A percentile compares a stretch with the other conserved stretches of the same genome.
phyloP scores from a whole-genome alignment of 2,113 vertebrate genomes.

The Cathartes aura region DNA sequence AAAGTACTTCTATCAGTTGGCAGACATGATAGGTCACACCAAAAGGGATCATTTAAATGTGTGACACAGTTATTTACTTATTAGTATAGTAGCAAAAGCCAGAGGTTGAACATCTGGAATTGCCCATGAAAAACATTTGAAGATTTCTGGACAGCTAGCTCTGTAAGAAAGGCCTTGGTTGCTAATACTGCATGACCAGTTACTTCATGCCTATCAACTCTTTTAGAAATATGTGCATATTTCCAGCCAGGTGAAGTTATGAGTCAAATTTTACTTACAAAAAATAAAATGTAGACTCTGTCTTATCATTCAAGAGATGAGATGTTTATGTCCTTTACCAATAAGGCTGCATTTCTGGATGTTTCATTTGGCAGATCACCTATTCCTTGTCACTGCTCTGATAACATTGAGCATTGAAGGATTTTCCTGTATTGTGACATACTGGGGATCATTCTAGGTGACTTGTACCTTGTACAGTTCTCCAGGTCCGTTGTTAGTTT shows the following conservation, averaged over 20 bases:
- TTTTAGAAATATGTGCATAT: background rate
- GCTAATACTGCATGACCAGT: background rate
- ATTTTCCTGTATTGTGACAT: background rate
- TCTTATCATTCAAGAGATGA: background rate
- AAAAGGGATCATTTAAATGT: background rate
- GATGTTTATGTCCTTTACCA: background rate
- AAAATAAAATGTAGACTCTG: background rate
- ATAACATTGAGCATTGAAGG: background rate
- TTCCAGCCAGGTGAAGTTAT: background rate
- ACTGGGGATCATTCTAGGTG: background rate
- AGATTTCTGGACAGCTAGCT: background rate
- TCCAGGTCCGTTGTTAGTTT: background rate
- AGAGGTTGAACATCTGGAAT: background rate
- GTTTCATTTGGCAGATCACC: background rate
- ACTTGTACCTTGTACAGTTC: background rate
- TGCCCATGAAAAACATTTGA: background rate
- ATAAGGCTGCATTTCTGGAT: background rate
- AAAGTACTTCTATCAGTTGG: background rate
- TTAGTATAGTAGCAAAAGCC: background rate
- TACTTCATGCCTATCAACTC: background rate
- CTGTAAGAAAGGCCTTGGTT: background rate
- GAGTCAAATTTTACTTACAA: background rate
- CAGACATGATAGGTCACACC: background rate
- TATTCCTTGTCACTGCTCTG: background rate
- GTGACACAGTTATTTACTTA: background rate